A percentile compares a stretch with the other conserved stretches of the same genome.
Conservation (phyloP, 2,888 invertebrate species). For the Crocallis elinguaria region DNA sequence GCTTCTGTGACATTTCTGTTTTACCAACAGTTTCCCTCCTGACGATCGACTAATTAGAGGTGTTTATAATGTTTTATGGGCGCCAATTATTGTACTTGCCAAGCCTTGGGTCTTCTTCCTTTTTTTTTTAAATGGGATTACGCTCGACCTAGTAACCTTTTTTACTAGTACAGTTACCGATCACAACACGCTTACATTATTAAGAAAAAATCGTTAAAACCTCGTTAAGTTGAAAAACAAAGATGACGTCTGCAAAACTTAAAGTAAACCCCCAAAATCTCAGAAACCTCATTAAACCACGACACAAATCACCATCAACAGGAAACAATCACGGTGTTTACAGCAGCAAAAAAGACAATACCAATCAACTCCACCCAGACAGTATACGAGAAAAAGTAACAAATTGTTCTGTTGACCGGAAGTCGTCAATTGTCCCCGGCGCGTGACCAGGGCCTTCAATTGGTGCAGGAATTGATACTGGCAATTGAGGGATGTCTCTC, state of each 20-base stretch:
- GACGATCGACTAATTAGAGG: constrained; percentile 56
- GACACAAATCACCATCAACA: constrained; percentile 28
- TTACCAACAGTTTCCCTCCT: constrained; percentile 46
- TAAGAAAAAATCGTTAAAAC: too few species aligned
- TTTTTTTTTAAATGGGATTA: constrained; percentile 24
- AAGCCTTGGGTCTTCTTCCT: constrained; percentile 36
- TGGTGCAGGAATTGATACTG: constrained; percentile 34
- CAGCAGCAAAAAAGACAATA: constrained; percentile 40
- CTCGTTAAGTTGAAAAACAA: too few species aligned
- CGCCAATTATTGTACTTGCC: constrained; percentile 53
- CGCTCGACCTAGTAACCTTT: too few species aligned
- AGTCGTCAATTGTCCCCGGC: constrained; percentile 40
- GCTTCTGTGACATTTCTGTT: constrained; percentile 44
- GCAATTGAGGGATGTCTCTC: constrained; percentile 35
- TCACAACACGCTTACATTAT: too few species aligned
- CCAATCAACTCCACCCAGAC: constrained; percentile 25
- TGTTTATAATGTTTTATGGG: constrained; percentile 60
- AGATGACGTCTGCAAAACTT: not conserved
- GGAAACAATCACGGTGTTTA: constrained; percentile 46
- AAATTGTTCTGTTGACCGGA: constrained; percentile 47
- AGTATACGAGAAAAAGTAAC: constrained; percentile 34
- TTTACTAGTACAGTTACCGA: too few species aligned
- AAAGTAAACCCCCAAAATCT: not conserved
- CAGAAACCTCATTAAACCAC: constrained; percentile 6
- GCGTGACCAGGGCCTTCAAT: constrained; percentile 47